These are phyloP conservation scores for Syrista parreyssii DNA, from an alignment of 2,888 invertebrate genomes.

Conservation along the genomic window DNA sequence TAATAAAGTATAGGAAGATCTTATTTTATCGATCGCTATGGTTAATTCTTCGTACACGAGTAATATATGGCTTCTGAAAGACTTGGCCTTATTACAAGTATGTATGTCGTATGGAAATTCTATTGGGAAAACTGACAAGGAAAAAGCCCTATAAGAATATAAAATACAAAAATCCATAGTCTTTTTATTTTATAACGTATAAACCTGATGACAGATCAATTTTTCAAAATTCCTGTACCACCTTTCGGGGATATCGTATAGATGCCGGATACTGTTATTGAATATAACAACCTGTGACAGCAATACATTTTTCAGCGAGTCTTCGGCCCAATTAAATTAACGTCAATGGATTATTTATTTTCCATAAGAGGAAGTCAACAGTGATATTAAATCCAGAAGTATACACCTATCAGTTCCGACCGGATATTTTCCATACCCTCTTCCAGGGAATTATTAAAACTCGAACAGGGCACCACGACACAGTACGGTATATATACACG, in stretches of 20 bases:
- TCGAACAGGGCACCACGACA: slow-evolving; percentile 37
- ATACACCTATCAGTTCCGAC: slow-evolving; percentile 22
- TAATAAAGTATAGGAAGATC: slow-evolving; percentile 46
- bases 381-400: slow-evolving; percentile 23
- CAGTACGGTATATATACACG: slow-evolving; percentile 24
- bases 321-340: slow-evolving; percentile 39
- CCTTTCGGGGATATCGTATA: background rate
- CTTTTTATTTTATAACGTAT: background rate
- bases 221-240: background rate
- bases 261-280: background rate
- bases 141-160: background rate
- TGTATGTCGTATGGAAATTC: slow-evolving; percentile 27
- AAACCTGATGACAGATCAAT: background rate
- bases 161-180: background rate
- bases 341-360: slow-evolving; percentile 49
- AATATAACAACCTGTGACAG: background rate
- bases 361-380: slow-evolving; percentile 22
- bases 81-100: slow-evolving; percentile 46
- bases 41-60: slow-evolving; percentile 37
- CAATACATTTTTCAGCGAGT: background rate
- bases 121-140: background rate
- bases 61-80: slow-evolving; percentile 52
- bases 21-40: slow-evolving; percentile 42
- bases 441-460: slow-evolving; percentile 56
- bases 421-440: slow-evolving; percentile 15